Evolutionary conservation across 2,797 vertebrate genomes (phyloP).

Genomic region (Muscicapa comitata): DNA sequence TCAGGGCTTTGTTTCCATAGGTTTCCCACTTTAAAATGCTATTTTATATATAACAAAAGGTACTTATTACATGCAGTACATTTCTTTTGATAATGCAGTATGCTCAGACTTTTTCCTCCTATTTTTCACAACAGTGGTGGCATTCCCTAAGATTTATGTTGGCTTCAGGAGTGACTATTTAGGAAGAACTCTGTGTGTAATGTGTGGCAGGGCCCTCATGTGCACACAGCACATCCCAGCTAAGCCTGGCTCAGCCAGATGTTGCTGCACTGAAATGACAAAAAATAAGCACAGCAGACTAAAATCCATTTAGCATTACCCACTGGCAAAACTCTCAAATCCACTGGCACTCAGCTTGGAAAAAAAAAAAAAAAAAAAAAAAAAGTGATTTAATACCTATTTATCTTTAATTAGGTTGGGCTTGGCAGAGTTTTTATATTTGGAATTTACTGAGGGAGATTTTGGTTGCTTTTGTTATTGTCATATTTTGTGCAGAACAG

Average conservation of each 20-base stretch:
- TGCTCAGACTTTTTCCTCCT: background rate
- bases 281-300: background rate
- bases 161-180: background rate
- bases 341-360: background rate
- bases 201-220: accelerated
- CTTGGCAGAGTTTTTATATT: background rate
- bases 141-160: background rate
- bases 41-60: background rate
- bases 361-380: background rate
- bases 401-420: background rate
- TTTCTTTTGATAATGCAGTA: background rate
- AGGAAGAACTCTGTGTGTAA: background rate
- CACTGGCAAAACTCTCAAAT: background rate
- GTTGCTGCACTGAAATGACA: background rate
- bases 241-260: background rate
- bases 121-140: accelerated
- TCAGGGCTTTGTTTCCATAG: background rate
- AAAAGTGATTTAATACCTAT: background rate
- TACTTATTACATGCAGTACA: background rate
- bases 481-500: background rate
- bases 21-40: background rate
- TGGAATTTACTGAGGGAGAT: background rate
- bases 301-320: background rate
- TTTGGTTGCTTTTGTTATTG: background rate
- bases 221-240: background rate